A percentile compares a stretch with the other conserved stretches of the same genome.
Conservation (phyloP, 2,888 invertebrate species). For the Eurytoma adleriae region DNA sequence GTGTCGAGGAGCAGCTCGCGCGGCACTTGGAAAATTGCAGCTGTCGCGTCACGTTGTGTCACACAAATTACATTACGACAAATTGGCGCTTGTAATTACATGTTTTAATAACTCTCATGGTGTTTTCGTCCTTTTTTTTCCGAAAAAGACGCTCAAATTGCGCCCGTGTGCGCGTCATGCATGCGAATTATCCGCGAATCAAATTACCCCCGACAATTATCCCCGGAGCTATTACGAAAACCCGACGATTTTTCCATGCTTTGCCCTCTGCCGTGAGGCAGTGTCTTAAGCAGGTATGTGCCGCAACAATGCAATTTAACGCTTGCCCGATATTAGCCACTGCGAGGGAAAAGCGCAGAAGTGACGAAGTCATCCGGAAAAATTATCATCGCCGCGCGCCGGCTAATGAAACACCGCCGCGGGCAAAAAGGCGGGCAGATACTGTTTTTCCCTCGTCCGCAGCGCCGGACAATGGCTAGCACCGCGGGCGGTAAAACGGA, state of each 20-base stretch:
- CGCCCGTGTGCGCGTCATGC: slow-evolving; percentile 11
- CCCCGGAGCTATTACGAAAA: slow-evolving; percentile 22
- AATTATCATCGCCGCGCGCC: slow-evolving; percentile 9
- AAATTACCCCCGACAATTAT: slow-evolving; percentile 30
- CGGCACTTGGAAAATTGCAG: slow-evolving; percentile 43
- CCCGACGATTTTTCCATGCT: slow-evolving; percentile 14
- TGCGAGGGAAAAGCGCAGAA: slow-evolving; percentile 1
- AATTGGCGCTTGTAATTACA: slow-evolving; percentile 47
- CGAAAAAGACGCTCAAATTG: slow-evolving; percentile 39
- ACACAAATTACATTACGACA: slow-evolving; percentile 41
- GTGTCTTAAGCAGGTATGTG: neutral
- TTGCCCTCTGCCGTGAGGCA: neutral
- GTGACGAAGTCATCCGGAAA: slow-evolving; percentile 24
- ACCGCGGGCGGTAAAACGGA: too few species aligned
- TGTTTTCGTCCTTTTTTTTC: neutral
- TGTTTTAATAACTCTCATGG: slow-evolving; percentile 45
- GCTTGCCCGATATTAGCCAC: neutral
- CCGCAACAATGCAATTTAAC: slow-evolving; percentile 15
- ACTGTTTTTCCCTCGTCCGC: too few species aligned
- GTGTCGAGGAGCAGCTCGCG: neutral
- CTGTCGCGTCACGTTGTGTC: slow-evolving; percentile 31
- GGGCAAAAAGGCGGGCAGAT: too few species aligned
- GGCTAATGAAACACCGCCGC: neutral
- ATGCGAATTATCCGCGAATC: slow-evolving; percentile 39
- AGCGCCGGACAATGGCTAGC: too few species aligned